phyloP scores from a whole-genome alignment of 2,113 vertebrate genomes.

The Alexandromys fortis region DNA sequence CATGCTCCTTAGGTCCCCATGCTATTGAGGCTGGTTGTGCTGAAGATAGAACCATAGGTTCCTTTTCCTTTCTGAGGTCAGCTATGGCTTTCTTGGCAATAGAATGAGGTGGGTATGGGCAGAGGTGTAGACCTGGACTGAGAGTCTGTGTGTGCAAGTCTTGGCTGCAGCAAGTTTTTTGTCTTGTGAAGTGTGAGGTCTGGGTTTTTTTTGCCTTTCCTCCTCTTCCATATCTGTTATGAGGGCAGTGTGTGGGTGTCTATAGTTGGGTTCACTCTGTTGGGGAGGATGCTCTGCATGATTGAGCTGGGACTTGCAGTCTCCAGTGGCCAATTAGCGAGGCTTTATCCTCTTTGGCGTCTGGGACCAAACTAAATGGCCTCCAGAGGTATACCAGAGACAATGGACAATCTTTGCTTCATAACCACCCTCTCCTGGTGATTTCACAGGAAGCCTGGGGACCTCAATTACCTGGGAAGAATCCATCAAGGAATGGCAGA shows the following conservation, averaged over 20 bases:
- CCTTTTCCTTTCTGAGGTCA: neutral
- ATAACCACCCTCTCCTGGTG: neutral
- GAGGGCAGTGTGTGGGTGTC: neutral
- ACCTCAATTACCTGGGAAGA: neutral
- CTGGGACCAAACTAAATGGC: neutral
- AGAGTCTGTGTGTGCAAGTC: neutral
- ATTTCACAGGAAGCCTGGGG: neutral
- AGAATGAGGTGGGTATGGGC: neutral
- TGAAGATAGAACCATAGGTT: neutral
- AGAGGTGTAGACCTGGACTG: neutral
- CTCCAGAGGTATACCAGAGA: neutral
- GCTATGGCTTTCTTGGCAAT: neutral
- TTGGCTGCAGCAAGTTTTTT: neutral
- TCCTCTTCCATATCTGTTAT: neutral
- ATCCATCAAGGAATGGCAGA: neutral
- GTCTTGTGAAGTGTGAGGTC: neutral
- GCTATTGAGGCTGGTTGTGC: no score
- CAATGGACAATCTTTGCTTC: neutral
- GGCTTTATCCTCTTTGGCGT: neutral
- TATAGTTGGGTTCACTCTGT: neutral
- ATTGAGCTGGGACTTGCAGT: fast-evolving
- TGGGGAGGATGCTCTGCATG: neutral
- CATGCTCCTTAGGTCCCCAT: neutral
- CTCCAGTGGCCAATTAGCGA: slow-evolving; percentile 14
- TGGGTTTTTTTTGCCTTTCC: neutral